Evolutionary conservation across 2,888 invertebrate genomes (phyloP), one percentile per base, ranked within the genome.

Genomic region (Epistrophella euchroma): DNA sequence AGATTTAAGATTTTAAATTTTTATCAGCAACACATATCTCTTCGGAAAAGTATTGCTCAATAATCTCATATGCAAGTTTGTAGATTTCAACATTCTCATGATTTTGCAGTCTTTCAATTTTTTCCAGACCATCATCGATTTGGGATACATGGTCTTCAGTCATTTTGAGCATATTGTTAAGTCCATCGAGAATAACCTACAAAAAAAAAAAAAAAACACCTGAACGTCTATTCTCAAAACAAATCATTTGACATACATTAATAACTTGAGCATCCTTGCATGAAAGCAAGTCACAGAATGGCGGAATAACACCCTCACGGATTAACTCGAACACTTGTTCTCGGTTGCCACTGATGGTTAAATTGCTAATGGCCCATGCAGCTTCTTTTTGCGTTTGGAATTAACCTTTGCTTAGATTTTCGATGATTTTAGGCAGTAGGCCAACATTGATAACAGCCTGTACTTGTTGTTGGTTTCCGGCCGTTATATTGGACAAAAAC

Each of bases 311-410:
- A 22, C 98, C 98, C 90, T 97, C 96, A 89, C 95, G 94, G 89
- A 99, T 97, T 90, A 99, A 94, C 88, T 96, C 95, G 22, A 96
- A 95, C 17, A 97, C 97, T 93, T 99, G 99, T 83, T 98, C 97
- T 91, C 96, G 96, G 89, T 96, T 97, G 45, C 99, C 99, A 89
- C 98, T 98, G 91, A 99, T 98, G 89, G 99, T 99, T 89, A 99
- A 95, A 94, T 99, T 99, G 92, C 98, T 98, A 84, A 99, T 98
- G 10, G 99, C 99, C 99, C 99, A 99, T 0, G 99, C 99, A 0
- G 99, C 99, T 93, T 99, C 99, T 92, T 99, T 99, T 93, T 99
- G 98, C n/a, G 99, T 99, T 93, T 98, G 98, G 94, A 99, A 99
- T 93, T 99, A 99, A 64, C 96, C 95, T 91, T 95, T 95, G 89